Base-by-base conservation (phyloP, 2,797 vertebrate genomes). In the Siniperca undulata region DNA sequence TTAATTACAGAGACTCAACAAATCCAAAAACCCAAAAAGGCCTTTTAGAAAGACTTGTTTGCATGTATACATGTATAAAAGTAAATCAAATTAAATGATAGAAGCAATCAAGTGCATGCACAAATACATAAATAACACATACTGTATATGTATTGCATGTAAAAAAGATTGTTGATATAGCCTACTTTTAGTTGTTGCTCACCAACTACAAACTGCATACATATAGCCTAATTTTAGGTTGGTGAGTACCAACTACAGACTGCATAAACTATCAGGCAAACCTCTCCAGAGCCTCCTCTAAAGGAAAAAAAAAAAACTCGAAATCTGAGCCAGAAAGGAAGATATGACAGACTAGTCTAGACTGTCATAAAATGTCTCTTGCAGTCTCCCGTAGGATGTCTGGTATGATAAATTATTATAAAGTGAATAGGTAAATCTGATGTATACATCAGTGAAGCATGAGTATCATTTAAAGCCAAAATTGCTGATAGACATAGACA, bases 211-310 rank as follows among this genome's bases (percentile, higher is more conserved):
- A 88, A 85, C 72, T 77, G 78, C 83, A 85, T 88, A 82, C 50
- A 65, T 78, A 81, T 11, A 70, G 59, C 60, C 81, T 69, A 42
- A 86, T 82, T 85, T 85, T 65, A 85, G 59, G 24, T 60, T 81
- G 50, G 76, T 76, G 74, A 85, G 67, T 38, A 69, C 48, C 48
- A 52, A 76, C 75, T 85, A 83, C 86, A 89, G 78, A 85, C 86
- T 85, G 89, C 82, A 93, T 91, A 77, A 87, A 78, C 59, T 68
- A 86, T 88, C 80, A 87, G 55, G 66, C 20, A 82, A 81, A 82
- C 74, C 42, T 91, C 79, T 83, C 70, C 77, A 71, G 85, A 83
- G 74, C 36, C 42, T 73, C 40, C 40, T 75, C 67, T 22, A 81
- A 86, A 85, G 79, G 75, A 24, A 81, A 77, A 70, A 11, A 7